Conservation (phyloP, 1,140 invertebrate genomes). For the Laodelphax striatellus region DNA sequence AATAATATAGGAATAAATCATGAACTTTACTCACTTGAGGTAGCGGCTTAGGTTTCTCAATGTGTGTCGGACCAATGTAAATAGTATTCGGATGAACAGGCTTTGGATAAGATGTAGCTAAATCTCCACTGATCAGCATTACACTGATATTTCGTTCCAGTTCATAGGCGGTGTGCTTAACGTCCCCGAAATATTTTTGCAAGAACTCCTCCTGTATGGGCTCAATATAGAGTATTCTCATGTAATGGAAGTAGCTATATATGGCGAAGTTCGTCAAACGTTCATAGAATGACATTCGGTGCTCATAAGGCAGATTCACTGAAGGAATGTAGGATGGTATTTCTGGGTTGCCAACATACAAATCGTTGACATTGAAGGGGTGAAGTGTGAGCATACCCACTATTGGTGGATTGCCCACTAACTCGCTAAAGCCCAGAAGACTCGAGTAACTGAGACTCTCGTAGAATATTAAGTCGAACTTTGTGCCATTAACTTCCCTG, state of each 20-base stretch:
- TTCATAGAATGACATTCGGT: not conserved
- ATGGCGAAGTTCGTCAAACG: not conserved
- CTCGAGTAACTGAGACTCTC: not conserved
- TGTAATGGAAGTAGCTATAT: not conserved
- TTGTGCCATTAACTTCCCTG: not conserved
- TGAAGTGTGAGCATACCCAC: not conserved
- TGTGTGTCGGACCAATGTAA: constrained; percentile 32
- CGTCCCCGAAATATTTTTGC: not conserved
- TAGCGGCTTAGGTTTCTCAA: not conserved
- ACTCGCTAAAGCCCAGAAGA: not conserved
- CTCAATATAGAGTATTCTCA: not conserved
- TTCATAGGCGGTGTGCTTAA: constrained; percentile 7
- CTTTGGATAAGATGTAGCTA: constrained; percentile 12
- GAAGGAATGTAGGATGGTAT: not conserved
- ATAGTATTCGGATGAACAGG: constrained; percentile 22
- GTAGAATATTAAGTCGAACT: constrained; percentile 1
- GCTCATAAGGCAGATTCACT: not conserved
- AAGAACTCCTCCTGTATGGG: not conserved
- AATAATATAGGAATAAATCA: too few relatives aligned
- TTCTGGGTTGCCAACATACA: not conserved
- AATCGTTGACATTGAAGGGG: not conserved
- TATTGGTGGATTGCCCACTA: not conserved
- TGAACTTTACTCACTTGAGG: not conserved
- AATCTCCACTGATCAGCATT: constrained; percentile 18
- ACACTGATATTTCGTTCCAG: constrained; percentile 18